phyloP scores from a whole-genome alignment of 2,797 vertebrate species.

The Rhinoraja longicauda region DNA sequence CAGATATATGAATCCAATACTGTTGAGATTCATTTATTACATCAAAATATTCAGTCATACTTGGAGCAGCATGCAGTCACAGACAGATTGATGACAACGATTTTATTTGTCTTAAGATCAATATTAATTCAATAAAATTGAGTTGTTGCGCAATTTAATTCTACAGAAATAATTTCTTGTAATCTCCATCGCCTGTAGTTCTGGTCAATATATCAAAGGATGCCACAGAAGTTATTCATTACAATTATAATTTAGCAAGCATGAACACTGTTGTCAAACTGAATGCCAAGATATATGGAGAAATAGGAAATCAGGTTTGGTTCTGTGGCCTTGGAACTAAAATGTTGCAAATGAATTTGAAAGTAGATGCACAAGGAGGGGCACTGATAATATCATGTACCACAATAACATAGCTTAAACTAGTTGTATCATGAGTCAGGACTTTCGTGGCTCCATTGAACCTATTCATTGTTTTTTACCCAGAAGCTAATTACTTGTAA shows the following conservation, averaged over 20 bases:
- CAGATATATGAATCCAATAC: background rate
- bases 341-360: background rate
- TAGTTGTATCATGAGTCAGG: background rate
- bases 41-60: background rate
- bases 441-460: background rate
- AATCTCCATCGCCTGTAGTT: background rate
- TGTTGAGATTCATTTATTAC: background rate
- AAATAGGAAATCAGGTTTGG: background rate
- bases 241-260: background rate
- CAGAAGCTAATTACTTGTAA: background rate
- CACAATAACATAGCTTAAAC: background rate
- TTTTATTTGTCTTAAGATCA: conserved; percentile 18
- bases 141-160: conserved; percentile 1
- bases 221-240: background rate
- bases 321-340: background rate
- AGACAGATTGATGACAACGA: conserved; percentile 9
- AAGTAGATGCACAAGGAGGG: background rate
- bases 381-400: conserved; percentile 1
- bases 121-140: background rate
- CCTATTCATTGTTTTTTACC: background rate
- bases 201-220: background rate
- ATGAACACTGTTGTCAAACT: background rate
- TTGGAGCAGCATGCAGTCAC: background rate
- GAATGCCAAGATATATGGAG: background rate
- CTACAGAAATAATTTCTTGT: background rate